These are phyloP conservation scores for Anser brachyrhynchus DNA, from an alignment of 2,113 vertebrate species.

Conservation along the genomic window DNA sequence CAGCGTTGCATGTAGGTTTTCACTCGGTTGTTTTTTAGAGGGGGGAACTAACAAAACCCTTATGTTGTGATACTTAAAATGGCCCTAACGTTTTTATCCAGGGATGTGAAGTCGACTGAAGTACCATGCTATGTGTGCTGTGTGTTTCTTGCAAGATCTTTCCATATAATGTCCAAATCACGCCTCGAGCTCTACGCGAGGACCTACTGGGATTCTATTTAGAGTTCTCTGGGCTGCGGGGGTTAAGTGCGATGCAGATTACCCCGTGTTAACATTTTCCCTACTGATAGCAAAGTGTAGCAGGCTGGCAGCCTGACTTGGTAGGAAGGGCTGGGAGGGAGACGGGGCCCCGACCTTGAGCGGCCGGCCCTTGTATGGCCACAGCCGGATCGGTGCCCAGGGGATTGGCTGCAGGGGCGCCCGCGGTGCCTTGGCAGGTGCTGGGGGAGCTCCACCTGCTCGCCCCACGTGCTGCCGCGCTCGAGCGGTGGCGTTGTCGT, in stretches of 20 bases:
- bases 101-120: not conserved
- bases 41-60: not conserved
- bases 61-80: not conserved
- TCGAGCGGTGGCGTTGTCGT: constrained; percentile 79
- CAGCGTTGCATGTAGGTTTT: not conserved
- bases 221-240: not conserved
- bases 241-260: constrained; percentile 63
- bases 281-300: constrained; percentile 66
- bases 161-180: not conserved
- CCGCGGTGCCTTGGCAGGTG: constrained; percentile 76
- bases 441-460: constrained; percentile 80
- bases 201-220: constrained; percentile 7
- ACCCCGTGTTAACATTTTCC: constrained; percentile 67
- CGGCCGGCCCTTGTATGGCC: constrained; percentile 82
- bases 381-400: constrained; percentile 63
- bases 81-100: not conserved
- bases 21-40: not conserved
- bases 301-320: constrained; percentile 64
- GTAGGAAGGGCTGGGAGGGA: constrained; percentile 57
- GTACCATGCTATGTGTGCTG: not conserved
- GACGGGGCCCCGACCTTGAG: constrained; percentile 76
- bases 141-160: not conserved
- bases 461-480: constrained; percentile 78
- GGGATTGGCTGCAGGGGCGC: constrained; percentile 73
- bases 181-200: not conserved